These are phyloP conservation scores for Nyctibius grandis DNA, from an alignment of 2,797 vertebrate genomes.

Conservation along the genomic window DNA sequence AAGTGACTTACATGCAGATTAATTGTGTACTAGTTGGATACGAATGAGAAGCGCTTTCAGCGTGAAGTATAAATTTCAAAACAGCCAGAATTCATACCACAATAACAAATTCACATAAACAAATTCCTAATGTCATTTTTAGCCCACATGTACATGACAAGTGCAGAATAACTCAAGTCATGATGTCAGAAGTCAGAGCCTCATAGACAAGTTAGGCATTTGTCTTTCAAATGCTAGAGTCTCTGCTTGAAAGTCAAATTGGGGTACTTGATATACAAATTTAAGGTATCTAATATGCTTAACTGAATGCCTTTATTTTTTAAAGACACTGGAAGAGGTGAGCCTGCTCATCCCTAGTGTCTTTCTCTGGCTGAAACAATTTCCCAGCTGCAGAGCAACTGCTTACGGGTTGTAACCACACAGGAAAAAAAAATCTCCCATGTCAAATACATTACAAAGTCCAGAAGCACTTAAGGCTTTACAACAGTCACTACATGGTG, in stretches of 20 bases:
- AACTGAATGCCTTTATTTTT: background rate
- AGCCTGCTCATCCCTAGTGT: background rate
- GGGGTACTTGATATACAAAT: background rate
- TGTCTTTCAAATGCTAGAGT: background rate
- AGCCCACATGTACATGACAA: background rate
- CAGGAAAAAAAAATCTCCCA: background rate
- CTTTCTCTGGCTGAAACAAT: background rate
- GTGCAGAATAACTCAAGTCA: background rate
- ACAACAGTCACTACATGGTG: conserved; percentile 52
- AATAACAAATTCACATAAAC: background rate
- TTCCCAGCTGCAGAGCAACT: background rate
- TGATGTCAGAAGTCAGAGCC: background rate
- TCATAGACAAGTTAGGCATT: background rate
- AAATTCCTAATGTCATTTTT: background rate
- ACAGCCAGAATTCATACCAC: fast-evolving
- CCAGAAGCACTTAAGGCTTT: conserved; percentile 46
- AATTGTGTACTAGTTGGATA: background rate
- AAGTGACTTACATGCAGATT: background rate
- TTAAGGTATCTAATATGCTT: background rate
- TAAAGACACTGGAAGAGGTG: background rate
- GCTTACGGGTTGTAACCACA: background rate
- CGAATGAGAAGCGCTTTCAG: background rate
- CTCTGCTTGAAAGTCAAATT: background rate
- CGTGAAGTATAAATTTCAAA: background rate
- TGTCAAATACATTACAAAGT: conserved; percentile 52